Evolutionary conservation across 1,140 invertebrate species (phyloP), one percentile per base, ranked within the genome.

Genomic region (Cryptotermes secundus): DNA sequence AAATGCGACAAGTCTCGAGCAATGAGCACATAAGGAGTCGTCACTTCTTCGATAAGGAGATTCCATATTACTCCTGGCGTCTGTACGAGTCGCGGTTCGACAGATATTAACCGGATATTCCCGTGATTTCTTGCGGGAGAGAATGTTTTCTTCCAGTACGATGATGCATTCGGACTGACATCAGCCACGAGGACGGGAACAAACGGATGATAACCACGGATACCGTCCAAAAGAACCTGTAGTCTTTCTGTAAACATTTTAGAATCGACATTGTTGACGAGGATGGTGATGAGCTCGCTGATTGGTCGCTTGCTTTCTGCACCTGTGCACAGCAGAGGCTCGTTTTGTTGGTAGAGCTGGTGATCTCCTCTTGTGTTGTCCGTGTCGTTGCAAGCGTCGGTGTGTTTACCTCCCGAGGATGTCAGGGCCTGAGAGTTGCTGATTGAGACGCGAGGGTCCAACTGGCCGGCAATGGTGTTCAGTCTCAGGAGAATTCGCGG

Each of bases 1-100:
- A 89, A 88, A 82, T 85, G 79, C 22, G 84, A 84, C 10, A 88
- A 59, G 79, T 87, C 85, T 36, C 87, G 82, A 38, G 85, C 88
- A 34, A 89, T 83, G 0, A 89, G 83, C 38, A 87, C 86, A 84
- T 88, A 89, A 24, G 87, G 86, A 0, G 88, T 89, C 36, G 53
- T 84, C 4, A 87, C 87, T 22, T 83, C 16, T n/a, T 49, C 53
- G 3, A 87, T 35, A 2, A 88, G 45, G 2, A 81, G 79, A 81
- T 89, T 88, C 86, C 86, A 87, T 19, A 84, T 83, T 35, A 59
- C 35, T 4, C 88, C 87, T 24, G 81, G 49, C 24, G 45, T 79
- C 4, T 24, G 59, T 19, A 38, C 14, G 7, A n/a, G 7, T 26
- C 59, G 59, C 6, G 59, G n/a, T 2, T 82, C 84, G 14, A 65